A percentile compares a stretch with the other conserved stretches of the same genome.
phyloP scores from a whole-genome alignment of 92 coral and sea anemone species.

The Phenganax marumi region DNA sequence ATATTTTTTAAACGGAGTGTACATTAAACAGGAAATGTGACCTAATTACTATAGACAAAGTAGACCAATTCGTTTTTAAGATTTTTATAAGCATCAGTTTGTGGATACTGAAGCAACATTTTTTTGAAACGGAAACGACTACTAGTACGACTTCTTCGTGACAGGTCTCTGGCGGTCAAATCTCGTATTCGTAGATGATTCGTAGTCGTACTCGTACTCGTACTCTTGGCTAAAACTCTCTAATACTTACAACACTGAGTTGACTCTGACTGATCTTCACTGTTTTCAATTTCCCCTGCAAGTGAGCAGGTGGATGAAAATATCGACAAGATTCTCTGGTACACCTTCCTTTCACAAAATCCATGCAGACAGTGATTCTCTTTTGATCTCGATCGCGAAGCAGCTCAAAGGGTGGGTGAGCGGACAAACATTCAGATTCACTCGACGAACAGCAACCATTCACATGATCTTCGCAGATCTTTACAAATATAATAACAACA shows the following conservation, averaged over 20 bases:
- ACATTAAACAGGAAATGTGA: no score
- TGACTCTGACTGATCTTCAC: constrained; percentile 74
- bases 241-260: constrained; percentile 44
- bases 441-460: constrained; percentile 86
- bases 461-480: constrained; percentile 93
- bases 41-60: no score
- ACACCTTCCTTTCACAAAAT: constrained; percentile 92
- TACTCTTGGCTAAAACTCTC: no score
- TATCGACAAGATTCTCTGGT: constrained; percentile 90
- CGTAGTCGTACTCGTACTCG: no score
- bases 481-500: neutral
- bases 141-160: no score
- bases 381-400: constrained; percentile 80
- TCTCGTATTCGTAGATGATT: no score
- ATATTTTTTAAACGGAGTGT: no score
- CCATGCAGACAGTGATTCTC: constrained; percentile 97
- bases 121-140: no score
- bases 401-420: constrained; percentile 86
- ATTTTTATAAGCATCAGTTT: neutral
- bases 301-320: constrained; percentile 92
- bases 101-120: neutral
- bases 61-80: no score
- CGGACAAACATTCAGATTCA: constrained; percentile 81
- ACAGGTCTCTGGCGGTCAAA: no score
- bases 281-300: constrained; percentile 88